Evolutionary conservation across 2,888 invertebrate species (phyloP), one percentile per base, ranked within the genome.

Genomic region (Drosophila gaucha): DNA sequence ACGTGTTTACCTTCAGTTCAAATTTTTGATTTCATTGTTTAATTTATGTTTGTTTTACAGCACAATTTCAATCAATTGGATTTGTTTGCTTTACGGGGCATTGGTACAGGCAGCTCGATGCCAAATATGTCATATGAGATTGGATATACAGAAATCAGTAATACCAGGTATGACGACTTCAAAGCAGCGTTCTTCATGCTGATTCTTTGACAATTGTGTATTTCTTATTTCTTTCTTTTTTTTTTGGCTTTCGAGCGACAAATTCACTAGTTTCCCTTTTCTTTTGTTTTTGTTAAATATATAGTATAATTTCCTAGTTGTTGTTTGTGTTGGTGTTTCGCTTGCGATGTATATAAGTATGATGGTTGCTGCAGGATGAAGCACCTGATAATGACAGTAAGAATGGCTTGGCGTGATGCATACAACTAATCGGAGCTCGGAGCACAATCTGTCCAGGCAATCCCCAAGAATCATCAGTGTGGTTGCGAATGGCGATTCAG

Each of bases 281-380:
- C 20, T 18, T 64, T 67, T 57, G 4, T 36, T 57, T 59, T 73
- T 59, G 46, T 65, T 69, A 58, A 67, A 75, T 72, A 52, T 80
- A 86, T 74, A 71, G 77, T 74, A 85, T 88, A 85, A 88, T 85
- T 88, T 85, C 78, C 88, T 85, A 86, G 88, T 86, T 86, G 68
- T 69, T 82, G 65, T 50, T 24, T 41, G 49, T 30, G 54, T 74
- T 72, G 62, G 59, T 67, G 62, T 80, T 66, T 64, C 51, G 30
- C 44, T 46, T 62, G 58, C 59, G 31, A 56, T 51, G 41, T 39
- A 14, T 46, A 33, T 47, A 35, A 49, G 50, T 54, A 58, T 78
- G 55, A 51, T 54, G 44, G 36, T 50, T 47, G 39, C 35, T 43
- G 44, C 22, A 43, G 67, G 54, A 57, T 64, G 55, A 41, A 31